phyloP scores from a whole-genome alignment of 2,888 invertebrate species.

The Hemicrepidius hirtus region DNA sequence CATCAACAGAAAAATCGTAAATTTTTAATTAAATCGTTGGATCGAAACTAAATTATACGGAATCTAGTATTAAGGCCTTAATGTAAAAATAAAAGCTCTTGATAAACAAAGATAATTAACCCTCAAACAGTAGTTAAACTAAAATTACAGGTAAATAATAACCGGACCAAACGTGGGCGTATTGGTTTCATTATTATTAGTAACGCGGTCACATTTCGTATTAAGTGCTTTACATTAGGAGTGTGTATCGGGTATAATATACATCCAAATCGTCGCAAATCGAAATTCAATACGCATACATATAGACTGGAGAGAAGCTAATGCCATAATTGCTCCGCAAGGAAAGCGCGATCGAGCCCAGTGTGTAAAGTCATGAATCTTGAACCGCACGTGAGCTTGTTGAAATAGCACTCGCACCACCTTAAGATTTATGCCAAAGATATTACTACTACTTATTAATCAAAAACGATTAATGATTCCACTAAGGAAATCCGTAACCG shows the following conservation, averaged over 20 bases:
- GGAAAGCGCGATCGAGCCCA: slow-evolving; percentile 43
- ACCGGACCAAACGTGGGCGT: slow-evolving; percentile 26
- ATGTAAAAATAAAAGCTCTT: slow-evolving; percentile 12
- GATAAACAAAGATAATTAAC: slow-evolving; percentile 23
- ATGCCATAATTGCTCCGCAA: slow-evolving; percentile 49
- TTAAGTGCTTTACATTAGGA: slow-evolving; percentile 61
- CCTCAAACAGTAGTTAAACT: slow-evolving; percentile 27
- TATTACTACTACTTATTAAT: slow-evolving; percentile 48
- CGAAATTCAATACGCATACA: slow-evolving; percentile 61
- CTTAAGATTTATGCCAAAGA: slow-evolving; percentile 44
- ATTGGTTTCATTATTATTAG: slow-evolving; percentile 51
- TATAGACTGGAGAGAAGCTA: slow-evolving; percentile 47
- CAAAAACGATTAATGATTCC: slow-evolving; percentile 46
- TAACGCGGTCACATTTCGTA: slow-evolving; percentile 62
- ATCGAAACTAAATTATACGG: slow-evolving; percentile 6
- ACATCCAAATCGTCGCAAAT: slow-evolving; percentile 59
- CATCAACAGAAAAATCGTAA: not conserved
- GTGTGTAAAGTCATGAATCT: slow-evolving; percentile 47
- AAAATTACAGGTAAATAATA: slow-evolving; percentile 26
- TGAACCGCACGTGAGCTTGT: slow-evolving; percentile 45
- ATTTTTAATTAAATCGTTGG: slow-evolving; percentile 28
- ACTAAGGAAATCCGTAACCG: slow-evolving; percentile 38
- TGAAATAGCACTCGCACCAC: slow-evolving; percentile 43
- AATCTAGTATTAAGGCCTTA: not conserved
- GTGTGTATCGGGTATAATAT: slow-evolving; percentile 59